Evolutionary conservation across 2,113 vertebrate genomes (phyloP).

Genomic region (Epinephelus fuscoguttatus): DNA sequence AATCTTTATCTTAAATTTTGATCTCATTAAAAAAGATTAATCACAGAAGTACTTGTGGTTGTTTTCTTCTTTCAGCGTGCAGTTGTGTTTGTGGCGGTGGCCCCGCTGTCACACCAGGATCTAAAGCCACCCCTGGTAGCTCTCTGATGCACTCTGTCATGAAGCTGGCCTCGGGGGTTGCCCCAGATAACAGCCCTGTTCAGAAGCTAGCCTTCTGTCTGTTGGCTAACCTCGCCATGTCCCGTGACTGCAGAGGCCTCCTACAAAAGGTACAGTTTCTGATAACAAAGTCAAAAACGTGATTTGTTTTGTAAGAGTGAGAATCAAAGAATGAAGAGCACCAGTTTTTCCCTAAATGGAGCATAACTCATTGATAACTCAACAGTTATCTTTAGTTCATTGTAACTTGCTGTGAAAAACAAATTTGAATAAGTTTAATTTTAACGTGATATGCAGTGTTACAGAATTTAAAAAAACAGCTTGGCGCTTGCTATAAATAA

Average conservation of each 20-base stretch:
- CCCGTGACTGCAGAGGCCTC: conserved; percentile 91
- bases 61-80: conserved; percentile 86
- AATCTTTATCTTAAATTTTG: background rate
- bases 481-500: background rate
- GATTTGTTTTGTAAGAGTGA: background rate
- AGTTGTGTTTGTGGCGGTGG: conserved; percentile 86
- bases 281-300: background rate
- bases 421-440: background rate
- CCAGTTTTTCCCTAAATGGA: background rate
- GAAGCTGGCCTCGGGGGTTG: conserved; percentile 88
- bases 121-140: conserved; percentile 78
- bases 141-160: conserved; percentile 90
- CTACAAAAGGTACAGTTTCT: conserved; percentile 92
- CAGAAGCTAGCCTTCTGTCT: conserved; percentile 90
- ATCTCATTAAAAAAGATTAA: background rate
- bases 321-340: background rate
- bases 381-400: background rate
- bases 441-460: conserved; percentile 3
- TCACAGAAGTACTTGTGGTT: background rate
- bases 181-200: conserved; percentile 82
- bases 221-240: conserved; percentile 91
- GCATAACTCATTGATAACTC: background rate
- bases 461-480: background rate
- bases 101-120: conserved; percentile 71
- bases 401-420: background rate